These are phyloP conservation scores for Limulus polyphemus DNA, from an alignment of 2,888 invertebrate species.

Conservation along the genomic window DNA sequence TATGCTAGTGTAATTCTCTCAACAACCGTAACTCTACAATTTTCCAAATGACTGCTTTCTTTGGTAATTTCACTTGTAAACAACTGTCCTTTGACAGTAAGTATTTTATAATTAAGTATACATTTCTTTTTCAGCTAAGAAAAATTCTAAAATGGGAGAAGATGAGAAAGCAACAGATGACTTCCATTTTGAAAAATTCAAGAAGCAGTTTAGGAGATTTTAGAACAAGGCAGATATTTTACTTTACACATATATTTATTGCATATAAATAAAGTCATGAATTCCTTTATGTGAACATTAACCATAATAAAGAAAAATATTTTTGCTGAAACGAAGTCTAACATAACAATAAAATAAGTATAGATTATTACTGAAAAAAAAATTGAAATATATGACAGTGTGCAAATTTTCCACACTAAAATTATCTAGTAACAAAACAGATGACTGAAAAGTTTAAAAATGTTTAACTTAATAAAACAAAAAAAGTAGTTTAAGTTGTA, in stretches of 20 bases:
- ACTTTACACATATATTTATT: neutral
- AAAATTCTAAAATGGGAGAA: constrained; percentile 34
- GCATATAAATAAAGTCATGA: neutral
- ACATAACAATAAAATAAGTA: neutral
- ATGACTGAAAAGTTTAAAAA: too few relatives aligned
- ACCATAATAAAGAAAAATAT: neutral
- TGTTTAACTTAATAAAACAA: too few relatives aligned
- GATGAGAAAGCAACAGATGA: constrained; percentile 91
- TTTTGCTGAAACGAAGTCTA: neutral
- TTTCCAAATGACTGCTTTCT: neutral
- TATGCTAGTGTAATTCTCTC: too few relatives aligned
- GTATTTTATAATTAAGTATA: neutral
- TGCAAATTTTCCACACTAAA: too few relatives aligned
- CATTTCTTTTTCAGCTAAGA: neutral
- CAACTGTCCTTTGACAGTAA: neutral
- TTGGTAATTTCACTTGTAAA: constrained; percentile 1
- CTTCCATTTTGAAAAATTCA: constrained; percentile 91
- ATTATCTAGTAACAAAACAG: too few relatives aligned
- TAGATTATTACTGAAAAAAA: neutral
- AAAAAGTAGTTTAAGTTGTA: too few relatives aligned
- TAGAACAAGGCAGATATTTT: neutral
- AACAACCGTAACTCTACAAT: too few relatives aligned
- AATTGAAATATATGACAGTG: too few relatives aligned
- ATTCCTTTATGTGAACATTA: neutral
- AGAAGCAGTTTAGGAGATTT: constrained; percentile 61